Percentiles rank a stretch among this genome's conserved stretches.
Evolutionary conservation across 2,797 vertebrate genomes (phyloP).

Genomic region (Chelonia mydas): DNA sequence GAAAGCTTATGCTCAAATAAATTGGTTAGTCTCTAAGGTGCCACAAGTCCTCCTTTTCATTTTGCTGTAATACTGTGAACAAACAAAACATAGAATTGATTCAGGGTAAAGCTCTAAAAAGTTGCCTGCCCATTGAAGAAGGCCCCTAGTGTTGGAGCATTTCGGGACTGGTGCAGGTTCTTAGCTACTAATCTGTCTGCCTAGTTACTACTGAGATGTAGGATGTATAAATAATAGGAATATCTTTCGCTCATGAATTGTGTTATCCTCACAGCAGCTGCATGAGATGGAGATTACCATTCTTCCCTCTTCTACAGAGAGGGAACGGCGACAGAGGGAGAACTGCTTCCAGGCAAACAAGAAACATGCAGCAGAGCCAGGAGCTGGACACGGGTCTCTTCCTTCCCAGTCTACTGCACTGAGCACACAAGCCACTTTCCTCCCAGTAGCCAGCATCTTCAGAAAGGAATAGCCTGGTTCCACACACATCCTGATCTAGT

Average conservation of each 20-base stretch:
- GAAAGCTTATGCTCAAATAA: no score
- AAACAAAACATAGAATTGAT: neutral
- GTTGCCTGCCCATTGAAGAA: neutral
- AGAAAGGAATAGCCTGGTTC: neutral
- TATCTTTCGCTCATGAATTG: neutral
- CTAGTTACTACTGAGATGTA: neutral
- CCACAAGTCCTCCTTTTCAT: no score
- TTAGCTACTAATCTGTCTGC: rapidly evolving
- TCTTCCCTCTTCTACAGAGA: rapidly evolving
- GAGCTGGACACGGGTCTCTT: rapidly evolving
- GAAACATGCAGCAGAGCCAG: neutral
- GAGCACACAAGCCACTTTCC: neutral
- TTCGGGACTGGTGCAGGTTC: rapidly evolving
- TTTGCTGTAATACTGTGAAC: neutral
- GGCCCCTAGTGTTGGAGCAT: neutral
- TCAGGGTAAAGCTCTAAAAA: neutral
- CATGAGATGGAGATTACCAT: neutral
- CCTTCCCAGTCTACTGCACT: neutral
- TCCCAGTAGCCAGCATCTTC: neutral
- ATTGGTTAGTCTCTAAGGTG: no score
- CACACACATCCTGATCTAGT: neutral
- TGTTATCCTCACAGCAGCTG: neutral
- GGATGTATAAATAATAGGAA: neutral
- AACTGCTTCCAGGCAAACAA: no score
- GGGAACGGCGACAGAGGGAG: neutral